Conservation (phyloP, 30 jellyfish, hydroid and myxozoan species). For the Turritopsis dohrnii region DNA sequence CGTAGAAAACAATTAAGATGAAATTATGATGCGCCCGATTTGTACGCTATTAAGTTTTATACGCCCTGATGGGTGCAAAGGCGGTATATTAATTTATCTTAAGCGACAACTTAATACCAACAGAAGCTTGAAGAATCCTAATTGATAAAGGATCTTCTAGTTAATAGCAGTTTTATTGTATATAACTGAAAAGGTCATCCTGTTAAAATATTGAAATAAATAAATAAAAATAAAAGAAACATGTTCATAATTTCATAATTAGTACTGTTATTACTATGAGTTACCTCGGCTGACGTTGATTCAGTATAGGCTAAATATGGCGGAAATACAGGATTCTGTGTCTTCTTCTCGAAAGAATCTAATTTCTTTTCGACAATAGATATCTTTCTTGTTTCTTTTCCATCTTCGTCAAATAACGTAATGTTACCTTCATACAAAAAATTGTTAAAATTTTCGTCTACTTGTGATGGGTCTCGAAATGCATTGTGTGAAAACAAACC, state of each 20-base stretch:
- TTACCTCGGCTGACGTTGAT: slow-evolving; percentile 79
- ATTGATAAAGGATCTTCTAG: too few species aligned
- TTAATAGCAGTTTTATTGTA: too few species aligned
- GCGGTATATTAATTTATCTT: too few species aligned
- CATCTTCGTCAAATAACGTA: slow-evolving; percentile 41
- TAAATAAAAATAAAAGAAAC: too few species aligned
- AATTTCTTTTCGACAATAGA: slow-evolving; percentile 48
- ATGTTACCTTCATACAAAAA: slow-evolving; percentile 15
- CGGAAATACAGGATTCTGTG: slow-evolving; percentile 44
- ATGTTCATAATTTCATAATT: too few species aligned
- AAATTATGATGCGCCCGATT: not conserved
- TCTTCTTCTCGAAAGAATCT: slow-evolving; percentile 56
- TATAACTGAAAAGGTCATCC: too few species aligned
- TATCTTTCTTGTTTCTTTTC: slow-evolving; percentile 39
- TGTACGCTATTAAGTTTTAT: not conserved
- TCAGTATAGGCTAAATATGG: slow-evolving; percentile 82
- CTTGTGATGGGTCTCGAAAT: not conserved
- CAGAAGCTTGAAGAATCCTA: too few species aligned
- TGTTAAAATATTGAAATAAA: too few species aligned
- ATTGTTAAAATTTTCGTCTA: not conserved
- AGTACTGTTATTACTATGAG: too few species aligned
- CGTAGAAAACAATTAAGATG: not conserved
- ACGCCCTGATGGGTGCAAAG: too few species aligned
- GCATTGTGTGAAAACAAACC: too few species aligned
- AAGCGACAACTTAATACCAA: too few species aligned